A percentile compares a stretch with the other conserved stretches of the same genome.
phyloP scores from a whole-genome alignment of 2,888 invertebrate genomes.

The Augiades crinisus region DNA sequence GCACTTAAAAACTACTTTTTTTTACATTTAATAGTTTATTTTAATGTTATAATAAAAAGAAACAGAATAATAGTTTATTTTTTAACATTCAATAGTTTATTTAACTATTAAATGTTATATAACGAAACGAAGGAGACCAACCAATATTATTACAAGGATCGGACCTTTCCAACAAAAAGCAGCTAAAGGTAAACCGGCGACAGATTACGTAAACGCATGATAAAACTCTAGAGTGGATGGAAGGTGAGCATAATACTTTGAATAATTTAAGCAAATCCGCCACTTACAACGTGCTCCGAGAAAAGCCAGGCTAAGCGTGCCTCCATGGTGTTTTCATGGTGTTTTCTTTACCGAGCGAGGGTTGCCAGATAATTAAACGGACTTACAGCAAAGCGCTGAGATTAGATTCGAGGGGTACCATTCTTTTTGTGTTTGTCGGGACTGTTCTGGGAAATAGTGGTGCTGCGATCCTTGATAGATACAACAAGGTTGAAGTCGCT shows the following conservation, averaged over 20 bases:
- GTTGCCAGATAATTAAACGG: conserved; percentile 62
- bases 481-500: too few species aligned
- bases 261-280: conserved; percentile 53
- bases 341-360: conserved; percentile 55
- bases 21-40: too few species aligned
- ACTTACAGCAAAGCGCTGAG: conserved; percentile 55
- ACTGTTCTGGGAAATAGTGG: too few species aligned
- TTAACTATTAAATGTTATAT: too few species aligned
- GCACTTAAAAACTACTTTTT: too few species aligned
- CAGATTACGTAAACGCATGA: conserved; percentile 7
- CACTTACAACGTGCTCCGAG: conserved; percentile 42
- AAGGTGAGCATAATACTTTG: conserved; percentile 41
- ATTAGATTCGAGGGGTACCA: conserved; percentile 47
- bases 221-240: conserved; percentile 22
- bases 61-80: too few species aligned
- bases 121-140: too few species aligned
- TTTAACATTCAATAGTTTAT: too few species aligned
- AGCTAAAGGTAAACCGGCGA: neutral
- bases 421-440: conserved; percentile 14
- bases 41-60: too few species aligned
- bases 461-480: too few species aligned
- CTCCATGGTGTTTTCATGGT: conserved; percentile 46
- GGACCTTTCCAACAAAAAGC: too few species aligned
- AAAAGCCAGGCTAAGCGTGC: conserved; percentile 16
- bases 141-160: too few species aligned